A percentile compares a stretch with the other conserved stretches of the same genome.
phyloP scores from a whole-genome alignment of 2,888 invertebrate genomes.

The Lasioglossum figueresi region DNA sequence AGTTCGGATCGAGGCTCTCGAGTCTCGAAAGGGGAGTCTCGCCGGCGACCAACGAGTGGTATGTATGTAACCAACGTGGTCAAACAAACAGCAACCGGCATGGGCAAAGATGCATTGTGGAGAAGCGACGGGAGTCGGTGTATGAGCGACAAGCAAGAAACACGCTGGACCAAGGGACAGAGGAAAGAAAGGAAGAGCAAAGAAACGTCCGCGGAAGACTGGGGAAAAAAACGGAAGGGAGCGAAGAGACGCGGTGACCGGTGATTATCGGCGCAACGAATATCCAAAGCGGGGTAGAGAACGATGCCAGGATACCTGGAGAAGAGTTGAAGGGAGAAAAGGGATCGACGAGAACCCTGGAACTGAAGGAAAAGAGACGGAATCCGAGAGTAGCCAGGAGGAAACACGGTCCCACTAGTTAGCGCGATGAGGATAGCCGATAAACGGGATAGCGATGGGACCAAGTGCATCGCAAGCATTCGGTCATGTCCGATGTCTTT shows the following conservation, averaged over 20 bases:
- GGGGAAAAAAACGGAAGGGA: neutral
- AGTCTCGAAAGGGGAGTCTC: conserved; percentile 49
- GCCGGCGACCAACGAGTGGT: conserved; percentile 40
- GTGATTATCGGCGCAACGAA: conserved; percentile 21
- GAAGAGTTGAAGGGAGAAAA: conserved; percentile 23
- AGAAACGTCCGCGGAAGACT: neutral
- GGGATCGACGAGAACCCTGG: conserved; percentile 6
- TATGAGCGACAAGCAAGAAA: conserved; percentile 7
- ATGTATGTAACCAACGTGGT: conserved; percentile 51
- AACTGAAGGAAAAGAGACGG: conserved; percentile 32
- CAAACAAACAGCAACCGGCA: conserved; percentile 28
- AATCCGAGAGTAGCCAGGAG: conserved; percentile 9
- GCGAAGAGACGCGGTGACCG: conserved; percentile 3
- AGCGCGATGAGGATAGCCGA: conserved; percentile 26
- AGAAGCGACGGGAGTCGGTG: conserved; percentile 14
- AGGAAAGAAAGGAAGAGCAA: conserved; percentile 9
- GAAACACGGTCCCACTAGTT: neutral
- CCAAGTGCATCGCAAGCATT: conserved; percentile 3
- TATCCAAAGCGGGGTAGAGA: conserved; percentile 20
- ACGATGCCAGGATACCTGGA: neutral
- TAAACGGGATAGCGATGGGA: neutral
- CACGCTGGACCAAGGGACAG: conserved; percentile 5
- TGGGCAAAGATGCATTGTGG: conserved; percentile 37
- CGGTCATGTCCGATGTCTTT: neutral
- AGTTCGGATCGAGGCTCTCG: conserved; percentile 12